phyloP scores from a whole-genome alignment of 2,888 invertebrate species.

The Pristionchus exspectatus region DNA sequence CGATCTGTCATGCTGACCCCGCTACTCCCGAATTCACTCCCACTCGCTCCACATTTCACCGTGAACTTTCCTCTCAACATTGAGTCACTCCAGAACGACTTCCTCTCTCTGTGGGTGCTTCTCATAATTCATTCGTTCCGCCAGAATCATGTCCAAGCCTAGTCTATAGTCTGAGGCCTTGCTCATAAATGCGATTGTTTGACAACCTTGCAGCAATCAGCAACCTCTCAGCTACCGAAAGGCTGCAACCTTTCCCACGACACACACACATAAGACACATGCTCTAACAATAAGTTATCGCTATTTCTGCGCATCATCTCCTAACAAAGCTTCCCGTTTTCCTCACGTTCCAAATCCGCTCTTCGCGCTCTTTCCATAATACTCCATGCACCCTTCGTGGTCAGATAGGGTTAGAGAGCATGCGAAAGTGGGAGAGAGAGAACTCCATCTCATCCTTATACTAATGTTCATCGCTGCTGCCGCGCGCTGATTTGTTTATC shows the following conservation, averaged over 20 bases:
- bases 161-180: not conserved
- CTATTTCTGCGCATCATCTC: not conserved
- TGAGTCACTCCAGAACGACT: not conserved
- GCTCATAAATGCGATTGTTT: not conserved
- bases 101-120: not conserved
- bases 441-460: not conserved
- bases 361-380: not conserved
- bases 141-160: not conserved
- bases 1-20: not conserved
- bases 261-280: too few species aligned
- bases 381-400: not conserved
- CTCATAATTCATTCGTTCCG: not conserved
- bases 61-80: not conserved
- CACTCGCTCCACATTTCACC: not conserved
- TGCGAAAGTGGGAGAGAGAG: not conserved
- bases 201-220: too few species aligned
- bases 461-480: constrained; percentile 10
- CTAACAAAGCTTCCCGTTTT: not conserved
- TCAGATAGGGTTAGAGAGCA: not conserved
- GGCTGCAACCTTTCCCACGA: too few species aligned
- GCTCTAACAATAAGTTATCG: not conserved
- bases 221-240: too few species aligned
- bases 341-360: not conserved
- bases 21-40: constrained; percentile 1
- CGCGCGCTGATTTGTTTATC: constrained; percentile 45